A percentile compares a stretch with the other conserved stretches of the same genome.
phyloP scores from a whole-genome alignment of 23 tunicate species.

The Diplosoma virens region DNA sequence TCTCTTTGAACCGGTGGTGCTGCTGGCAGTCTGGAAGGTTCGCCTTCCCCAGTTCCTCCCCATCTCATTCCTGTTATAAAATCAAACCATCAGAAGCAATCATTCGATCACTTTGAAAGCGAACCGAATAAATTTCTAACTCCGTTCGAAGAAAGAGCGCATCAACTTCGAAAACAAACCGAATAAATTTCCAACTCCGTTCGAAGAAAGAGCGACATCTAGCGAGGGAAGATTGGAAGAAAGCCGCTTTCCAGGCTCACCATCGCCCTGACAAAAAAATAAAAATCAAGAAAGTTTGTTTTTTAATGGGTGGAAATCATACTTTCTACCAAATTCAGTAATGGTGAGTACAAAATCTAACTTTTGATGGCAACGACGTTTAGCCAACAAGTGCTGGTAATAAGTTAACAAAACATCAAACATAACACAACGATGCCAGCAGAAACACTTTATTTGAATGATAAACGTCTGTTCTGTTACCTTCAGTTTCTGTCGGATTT shows the following conservation, averaged over 20 bases:
- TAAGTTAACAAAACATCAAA: too few species aligned
- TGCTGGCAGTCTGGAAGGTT: background rate
- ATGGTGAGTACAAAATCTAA: too few species aligned
- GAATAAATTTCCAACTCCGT: conserved; percentile 18
- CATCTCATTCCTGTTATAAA: conserved; percentile 22
- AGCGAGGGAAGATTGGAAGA: conserved; percentile 55
- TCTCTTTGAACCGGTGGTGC: too few species aligned
- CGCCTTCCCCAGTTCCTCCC: background rate
- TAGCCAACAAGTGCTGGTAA: too few species aligned
- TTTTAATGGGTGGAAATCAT: too few species aligned
- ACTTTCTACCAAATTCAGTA: too few species aligned
- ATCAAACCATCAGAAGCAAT: background rate
- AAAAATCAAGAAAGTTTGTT: too few species aligned
- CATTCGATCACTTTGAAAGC: background rate
- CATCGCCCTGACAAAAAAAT: conserved; percentile 22
- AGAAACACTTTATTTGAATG: too few species aligned
- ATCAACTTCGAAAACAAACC: background rate
- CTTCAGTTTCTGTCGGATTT: conserved; percentile 22
- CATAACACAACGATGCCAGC: too few species aligned
- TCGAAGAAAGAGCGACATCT: conserved; percentile 39
- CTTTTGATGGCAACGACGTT: too few species aligned
- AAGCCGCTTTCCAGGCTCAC: conserved; percentile 37
- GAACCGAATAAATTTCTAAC: background rate
- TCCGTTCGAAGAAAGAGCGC: conserved; percentile 26
- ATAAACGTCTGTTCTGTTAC: background rate